Evolutionary conservation across 2,888 invertebrate genomes (phyloP).

Genomic region (Drosophila neonasuta): DNA sequence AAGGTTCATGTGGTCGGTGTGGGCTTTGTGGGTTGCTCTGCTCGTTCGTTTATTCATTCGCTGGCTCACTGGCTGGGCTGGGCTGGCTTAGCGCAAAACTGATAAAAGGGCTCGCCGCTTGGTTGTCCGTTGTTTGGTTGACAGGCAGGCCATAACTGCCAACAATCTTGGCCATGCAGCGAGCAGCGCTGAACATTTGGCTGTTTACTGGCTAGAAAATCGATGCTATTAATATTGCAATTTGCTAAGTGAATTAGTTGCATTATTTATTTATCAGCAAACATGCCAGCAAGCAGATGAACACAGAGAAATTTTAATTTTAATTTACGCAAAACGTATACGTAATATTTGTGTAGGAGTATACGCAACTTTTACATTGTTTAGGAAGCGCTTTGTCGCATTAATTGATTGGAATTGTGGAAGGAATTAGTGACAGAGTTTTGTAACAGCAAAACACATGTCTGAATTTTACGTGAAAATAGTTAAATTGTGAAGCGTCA

Average conservation of each 20-base stretch:
- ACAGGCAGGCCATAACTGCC: slow-evolving; percentile 23
- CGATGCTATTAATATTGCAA: neutral
- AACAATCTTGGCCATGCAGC: slow-evolving; percentile 32
- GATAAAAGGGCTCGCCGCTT: slow-evolving; percentile 37
- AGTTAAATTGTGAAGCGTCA: too few species aligned
- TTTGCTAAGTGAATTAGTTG: slow-evolving; percentile 6
- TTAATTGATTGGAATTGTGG: too few species aligned
- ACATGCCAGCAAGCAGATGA: neutral
- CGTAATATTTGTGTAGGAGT: neutral
- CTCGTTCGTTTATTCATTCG: slow-evolving; percentile 12
- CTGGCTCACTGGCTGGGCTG: slow-evolving; percentile 4
- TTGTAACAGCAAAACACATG: too few species aligned
- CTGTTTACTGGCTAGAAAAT: slow-evolving; percentile 27
- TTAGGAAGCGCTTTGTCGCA: too few species aligned
- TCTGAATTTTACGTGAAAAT: too few species aligned
- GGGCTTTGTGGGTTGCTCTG: slow-evolving; percentile 30
- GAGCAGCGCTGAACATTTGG: slow-evolving; percentile 19
- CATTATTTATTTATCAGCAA: slow-evolving; percentile 1
- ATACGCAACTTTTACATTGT: neutral
- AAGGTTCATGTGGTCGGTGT: slow-evolving; percentile 61
- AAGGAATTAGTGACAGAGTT: too few species aligned
- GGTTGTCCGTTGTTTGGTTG: slow-evolving; percentile 1
- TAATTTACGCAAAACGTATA: neutral
- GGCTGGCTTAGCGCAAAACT: slow-evolving; percentile 49
- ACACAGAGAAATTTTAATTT: neutral